Base-by-base conservation (phyloP, 2,888 invertebrate genomes). In the Chironomus tentans region DNA sequence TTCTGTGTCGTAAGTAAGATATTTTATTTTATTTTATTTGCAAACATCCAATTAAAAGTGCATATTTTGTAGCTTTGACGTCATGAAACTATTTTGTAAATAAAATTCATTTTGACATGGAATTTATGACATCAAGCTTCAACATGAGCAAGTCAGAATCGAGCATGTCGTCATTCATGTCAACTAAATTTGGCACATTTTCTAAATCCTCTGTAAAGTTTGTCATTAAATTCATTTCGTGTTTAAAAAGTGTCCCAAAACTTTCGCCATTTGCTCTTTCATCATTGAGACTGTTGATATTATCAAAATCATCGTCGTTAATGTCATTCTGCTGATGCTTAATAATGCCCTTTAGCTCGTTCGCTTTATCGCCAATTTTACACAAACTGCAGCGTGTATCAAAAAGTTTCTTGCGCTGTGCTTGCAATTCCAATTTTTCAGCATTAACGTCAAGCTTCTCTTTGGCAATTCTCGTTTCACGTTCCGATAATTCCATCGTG, bases 321-420 rank as follows among this genome's bases (percentile, higher is more conserved):
- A 21, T 65, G 13, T 5, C 21, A 65, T 65, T 22, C 65, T 65
- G 21, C 22, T 24, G 22, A 13, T 56, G 56, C 18, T 65, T 50
- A n/a, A 76, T 68, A 28, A 76, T 56, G 15, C 69, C 69, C 69
- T 76, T 76, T 28, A 76, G 15, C 46, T 76, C 76, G 28, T 50
- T 56, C 18, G 76, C 69, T 38, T 76, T 68, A 4, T 82, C 82
- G 2, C 81, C 82, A 78, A 84, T 81, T 76, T 81, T 81, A 77
- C 84, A 84, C 1, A 84, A 79, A n/a, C 82, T 80, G 56, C 84
- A 84, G 70, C 81, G 81, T 4, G 78, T 79, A 68, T 81, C 80
- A 12, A 80, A 80, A 7, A 83, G 77, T 75, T 80, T 80, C 18
- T 79, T 77, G 76, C 81, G 82, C 0, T 81, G 50, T 68, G 81